Evolutionary conservation across 2,797 vertebrate genomes (phyloP), one percentile per base, ranked within the genome.

Genomic region (Trematomus bernacchii): DNA sequence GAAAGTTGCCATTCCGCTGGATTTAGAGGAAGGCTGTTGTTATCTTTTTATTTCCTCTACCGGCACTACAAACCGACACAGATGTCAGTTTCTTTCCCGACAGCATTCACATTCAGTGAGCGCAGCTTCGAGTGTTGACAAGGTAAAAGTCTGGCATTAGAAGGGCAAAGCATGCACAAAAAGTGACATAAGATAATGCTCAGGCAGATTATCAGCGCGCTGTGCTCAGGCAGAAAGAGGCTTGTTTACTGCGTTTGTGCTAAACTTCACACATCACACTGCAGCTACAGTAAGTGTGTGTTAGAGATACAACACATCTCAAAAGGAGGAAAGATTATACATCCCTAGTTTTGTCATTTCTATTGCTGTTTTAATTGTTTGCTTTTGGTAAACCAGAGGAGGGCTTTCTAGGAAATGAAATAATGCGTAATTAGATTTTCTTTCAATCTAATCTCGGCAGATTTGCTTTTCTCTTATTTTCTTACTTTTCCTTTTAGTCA

Each of bases 1-100:
- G 85, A 90, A 94, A 94, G 92, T 93, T 94, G 83, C 86, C 76
- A 87, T 92, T 94, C 89, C 19, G 66, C 85, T 90, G 91, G 86
- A 92, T 94, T 92, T 91, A 90, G 82, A 81, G 77, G 69, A 69
- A 85, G 76, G 79, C 84, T 86, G 82, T 84, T 88, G 77, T 91
- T 92, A 91, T 94, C 90, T 63, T 79, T 91, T 82, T 65, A 87
- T 90, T 91, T 90, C 77, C 81, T 90, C 79, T 50, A 71, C 85
- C 82, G 21, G 80, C 71, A 47, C 73, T 81, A 81, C 82, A 80
- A 87, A 84, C 80, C 85, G 85, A 82, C 87, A 85, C 78, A 84
- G 86, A 90, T 89, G 90, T 91, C 89, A 91, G 62, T 83, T 90
- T 71, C 67, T 72, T 77, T 85, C 68, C 58, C 57, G 21, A 62